Evolutionary conservation across 2,113 vertebrate species (phyloP).

Genomic region (Stictonetta naevosa): DNA sequence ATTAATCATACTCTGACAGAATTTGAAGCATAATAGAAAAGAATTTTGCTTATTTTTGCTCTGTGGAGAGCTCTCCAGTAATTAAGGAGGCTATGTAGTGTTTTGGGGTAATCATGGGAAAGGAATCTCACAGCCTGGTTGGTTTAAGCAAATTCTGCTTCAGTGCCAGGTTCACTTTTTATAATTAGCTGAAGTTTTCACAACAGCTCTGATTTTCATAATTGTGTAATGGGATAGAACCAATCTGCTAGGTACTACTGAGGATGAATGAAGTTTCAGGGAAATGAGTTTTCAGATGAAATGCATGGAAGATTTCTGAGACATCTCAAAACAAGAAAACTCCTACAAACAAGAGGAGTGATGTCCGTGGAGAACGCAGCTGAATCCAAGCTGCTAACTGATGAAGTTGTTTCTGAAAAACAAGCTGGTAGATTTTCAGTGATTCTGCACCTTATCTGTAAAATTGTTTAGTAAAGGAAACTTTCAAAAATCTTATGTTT

Average conservation of each 20-base stretch:
- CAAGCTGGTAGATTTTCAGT: not conserved
- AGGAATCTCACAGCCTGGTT: not conserved
- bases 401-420: not conserved
- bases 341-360: not conserved
- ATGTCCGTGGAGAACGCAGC: not conserved
- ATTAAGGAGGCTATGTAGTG: not conserved
- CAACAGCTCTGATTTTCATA: not conserved
- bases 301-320: not conserved
- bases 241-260: not conserved
- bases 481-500: not conserved
- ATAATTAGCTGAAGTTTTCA: not conserved
- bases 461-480: not conserved
- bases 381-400: not conserved
- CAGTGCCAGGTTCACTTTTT: not conserved
- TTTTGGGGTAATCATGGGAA: not conserved
- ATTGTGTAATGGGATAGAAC: not conserved
- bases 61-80: not conserved
- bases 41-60: not conserved
- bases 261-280: not conserved
- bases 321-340: not conserved
- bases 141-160: not conserved
- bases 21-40: not conserved
- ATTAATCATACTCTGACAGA: constrained; percentile 13
- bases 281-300: not conserved
- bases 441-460: not conserved